These are phyloP conservation scores for Adelphocoris suturalis DNA, from an alignment of 2,888 invertebrate genomes.

Conservation along the genomic window DNA sequence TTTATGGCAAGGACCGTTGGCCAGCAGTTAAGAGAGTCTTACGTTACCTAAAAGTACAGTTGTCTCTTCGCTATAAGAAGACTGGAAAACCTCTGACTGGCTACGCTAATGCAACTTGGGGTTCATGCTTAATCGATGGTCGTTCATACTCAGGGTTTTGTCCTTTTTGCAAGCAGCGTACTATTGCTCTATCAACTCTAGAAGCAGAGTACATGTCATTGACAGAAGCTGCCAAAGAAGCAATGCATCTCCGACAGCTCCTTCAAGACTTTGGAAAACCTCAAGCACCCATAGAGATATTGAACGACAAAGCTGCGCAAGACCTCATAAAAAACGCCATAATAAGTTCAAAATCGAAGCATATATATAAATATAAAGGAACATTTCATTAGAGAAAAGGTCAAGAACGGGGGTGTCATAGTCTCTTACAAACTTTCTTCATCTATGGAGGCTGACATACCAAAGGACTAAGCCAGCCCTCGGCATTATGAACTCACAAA, in stretches of 20 bases:
- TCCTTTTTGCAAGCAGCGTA: too few species aligned
- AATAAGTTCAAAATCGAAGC: conserved; percentile 14
- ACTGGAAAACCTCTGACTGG: too few species aligned
- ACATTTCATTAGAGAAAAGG: conserved; percentile 35
- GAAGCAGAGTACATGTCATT: not conserved
- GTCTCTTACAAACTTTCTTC: conserved; percentile 25
- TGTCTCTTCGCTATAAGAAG: too few species aligned
- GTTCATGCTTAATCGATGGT: too few species aligned
- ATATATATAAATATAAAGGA: not conserved
- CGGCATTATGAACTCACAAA: too few species aligned
- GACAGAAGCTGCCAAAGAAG: conserved; percentile 44
- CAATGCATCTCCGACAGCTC: not conserved
- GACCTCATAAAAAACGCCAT: conserved; percentile 18
- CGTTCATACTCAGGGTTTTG: too few species aligned
- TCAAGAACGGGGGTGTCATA: not conserved
- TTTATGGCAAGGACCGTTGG: too few species aligned
- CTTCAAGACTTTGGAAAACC: conserved; percentile 2
- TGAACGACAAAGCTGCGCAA: conserved; percentile 24
- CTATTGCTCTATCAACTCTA: too few species aligned
- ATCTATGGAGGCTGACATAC: conserved; percentile 47
- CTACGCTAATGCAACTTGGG: too few species aligned
- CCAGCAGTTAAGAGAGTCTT: too few species aligned
- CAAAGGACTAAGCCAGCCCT: too few species aligned
- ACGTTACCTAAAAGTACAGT: too few species aligned
- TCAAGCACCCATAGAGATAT: not conserved